Evolutionary conservation across 2,797 vertebrate species (phyloP), one percentile per base, ranked within the genome.

Genomic region (Rallus crepitans): DNA sequence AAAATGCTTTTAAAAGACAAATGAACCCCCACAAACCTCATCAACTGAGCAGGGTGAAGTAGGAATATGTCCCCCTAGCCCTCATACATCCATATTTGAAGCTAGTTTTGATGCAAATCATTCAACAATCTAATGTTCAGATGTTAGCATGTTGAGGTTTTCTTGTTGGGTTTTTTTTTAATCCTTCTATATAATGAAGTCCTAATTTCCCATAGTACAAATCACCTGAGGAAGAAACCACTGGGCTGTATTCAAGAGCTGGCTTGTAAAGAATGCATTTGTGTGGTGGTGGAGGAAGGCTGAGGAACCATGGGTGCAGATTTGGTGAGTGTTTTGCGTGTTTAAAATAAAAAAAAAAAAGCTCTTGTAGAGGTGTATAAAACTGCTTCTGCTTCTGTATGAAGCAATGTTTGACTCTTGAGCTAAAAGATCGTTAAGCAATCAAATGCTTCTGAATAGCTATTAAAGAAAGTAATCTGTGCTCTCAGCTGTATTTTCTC

Each of bases 321-420:
- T 66, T 55, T 80, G 87, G 68, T 92, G 81, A 95, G 87, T 87
- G 91, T 33, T 90, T 56, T 68, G 28, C 56, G 78, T 86, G 33
- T 75, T 92, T 82, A 80, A 91, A 93, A 69, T 40, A 37, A 37
- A 37, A 37, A 65, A 80, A 84, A 72, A 69, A 55, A 21, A 7
- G 40, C 57, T 76, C 60, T 78, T 42, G 13, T 90, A 31, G 1
- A 7, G 18, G n/a, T 77, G 27, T 65, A 59, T 85, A 57, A 64
- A 89, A 33, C 2, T 21, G 33, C 45, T 84, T 84, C 39, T 87
- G 64, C 53, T 82, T 60, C 24, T 70, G 25, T 50, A n/a, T 95
- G 94, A 89, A 89, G 89, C 75, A 95, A 57, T 89, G 57, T 91
- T 96, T 92, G 87, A 92, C 70, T 88, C 92, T 89, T 68, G 64